Percentiles rank a stretch among this genome's conserved stretches.
phyloP scores from a whole-genome alignment of 2,888 invertebrate genomes.

The Dolichopus griseipennis region DNA sequence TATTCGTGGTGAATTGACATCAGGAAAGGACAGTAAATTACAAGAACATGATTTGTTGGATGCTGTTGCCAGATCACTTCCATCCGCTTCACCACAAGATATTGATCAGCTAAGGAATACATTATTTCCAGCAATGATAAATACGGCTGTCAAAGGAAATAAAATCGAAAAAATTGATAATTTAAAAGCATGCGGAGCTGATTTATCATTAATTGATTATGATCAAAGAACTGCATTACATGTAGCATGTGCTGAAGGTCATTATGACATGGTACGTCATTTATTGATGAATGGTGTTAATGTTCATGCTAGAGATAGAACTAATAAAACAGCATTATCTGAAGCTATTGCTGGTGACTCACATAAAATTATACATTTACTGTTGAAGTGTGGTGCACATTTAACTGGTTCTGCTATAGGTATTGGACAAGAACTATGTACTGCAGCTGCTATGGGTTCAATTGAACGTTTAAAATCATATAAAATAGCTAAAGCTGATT shows the following conservation, averaged over 20 bases:
- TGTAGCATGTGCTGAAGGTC: conserved; percentile 65
- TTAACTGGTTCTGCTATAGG: conserved; percentile 49
- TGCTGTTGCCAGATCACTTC: conserved; percentile 51
- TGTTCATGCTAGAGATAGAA: conserved; percentile 66
- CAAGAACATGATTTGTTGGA: conserved; percentile 50
- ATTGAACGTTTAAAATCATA: conserved; percentile 52
- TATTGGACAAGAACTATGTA: conserved; percentile 58
- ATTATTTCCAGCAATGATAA: conserved; percentile 61
- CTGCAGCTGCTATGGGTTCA: conserved; percentile 55
- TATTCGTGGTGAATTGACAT: conserved; percentile 72
- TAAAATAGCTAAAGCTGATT: conserved; percentile 57
- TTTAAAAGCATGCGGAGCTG: conserved; percentile 53
- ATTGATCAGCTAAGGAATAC: conserved; percentile 48
- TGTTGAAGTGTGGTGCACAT: conserved; percentile 69
- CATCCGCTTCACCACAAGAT: conserved; percentile 49
- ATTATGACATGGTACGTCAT: conserved; percentile 57
- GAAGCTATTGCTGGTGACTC: conserved; percentile 60
- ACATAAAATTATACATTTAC: conserved; percentile 53
- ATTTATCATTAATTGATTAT: conserved; percentile 60
- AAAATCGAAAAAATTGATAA: conserved; percentile 47
- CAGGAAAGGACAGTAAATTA: conserved; percentile 32
- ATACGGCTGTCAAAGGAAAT: conserved; percentile 51
- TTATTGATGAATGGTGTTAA: conserved; percentile 71
- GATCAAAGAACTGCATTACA: conserved; percentile 74
- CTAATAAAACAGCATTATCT: conserved; percentile 60